These are phyloP conservation scores for Scleropages formosus DNA, from an alignment of 2,797 vertebrate genomes.

Conservation along the genomic window DNA sequence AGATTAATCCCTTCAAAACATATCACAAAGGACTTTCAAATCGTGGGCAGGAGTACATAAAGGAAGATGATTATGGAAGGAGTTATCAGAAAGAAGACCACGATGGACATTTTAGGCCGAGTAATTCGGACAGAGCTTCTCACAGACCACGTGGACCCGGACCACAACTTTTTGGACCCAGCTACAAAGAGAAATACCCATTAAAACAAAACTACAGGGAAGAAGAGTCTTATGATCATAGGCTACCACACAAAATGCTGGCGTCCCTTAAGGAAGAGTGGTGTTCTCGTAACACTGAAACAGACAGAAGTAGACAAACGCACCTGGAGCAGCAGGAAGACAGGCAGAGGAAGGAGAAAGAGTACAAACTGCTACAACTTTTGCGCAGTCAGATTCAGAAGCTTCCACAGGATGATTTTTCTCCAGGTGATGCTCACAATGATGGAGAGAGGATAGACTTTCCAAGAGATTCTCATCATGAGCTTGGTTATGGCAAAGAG, in stretches of 20 bases:
- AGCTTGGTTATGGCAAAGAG: background rate
- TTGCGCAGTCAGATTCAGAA: slow-evolving; percentile 7
- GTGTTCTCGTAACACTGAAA: slow-evolving; percentile 36
- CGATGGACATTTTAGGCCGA: background rate
- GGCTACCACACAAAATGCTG: slow-evolving; percentile 31
- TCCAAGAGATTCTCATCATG: background rate
- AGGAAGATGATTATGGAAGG: background rate
- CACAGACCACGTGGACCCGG: background rate
- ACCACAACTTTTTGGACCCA: background rate
- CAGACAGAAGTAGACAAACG: slow-evolving; percentile 35
- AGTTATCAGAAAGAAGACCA: background rate
- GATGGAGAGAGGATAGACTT: slow-evolving; percentile 24
- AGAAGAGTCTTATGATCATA: slow-evolving; percentile 30
- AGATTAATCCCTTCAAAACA: background rate
- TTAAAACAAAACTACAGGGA: slow-evolving; percentile 16
- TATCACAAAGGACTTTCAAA: background rate
- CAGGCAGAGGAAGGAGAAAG: slow-evolving; percentile 42
- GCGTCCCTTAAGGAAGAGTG: slow-evolving; percentile 14
- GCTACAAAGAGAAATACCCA: slow-evolving; percentile 10
- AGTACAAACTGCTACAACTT: background rate
- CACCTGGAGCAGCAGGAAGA: slow-evolving; percentile 48
- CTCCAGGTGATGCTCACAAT: slow-evolving; percentile 14
- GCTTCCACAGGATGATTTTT: background rate
- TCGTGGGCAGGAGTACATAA: background rate
- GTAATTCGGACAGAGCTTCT: background rate